Percentiles rank a stretch among this genome's conserved stretches.
These are phyloP conservation scores for Epirrita christyi DNA, from an alignment of 2,888 invertebrate species.

Conservation along the genomic window DNA sequence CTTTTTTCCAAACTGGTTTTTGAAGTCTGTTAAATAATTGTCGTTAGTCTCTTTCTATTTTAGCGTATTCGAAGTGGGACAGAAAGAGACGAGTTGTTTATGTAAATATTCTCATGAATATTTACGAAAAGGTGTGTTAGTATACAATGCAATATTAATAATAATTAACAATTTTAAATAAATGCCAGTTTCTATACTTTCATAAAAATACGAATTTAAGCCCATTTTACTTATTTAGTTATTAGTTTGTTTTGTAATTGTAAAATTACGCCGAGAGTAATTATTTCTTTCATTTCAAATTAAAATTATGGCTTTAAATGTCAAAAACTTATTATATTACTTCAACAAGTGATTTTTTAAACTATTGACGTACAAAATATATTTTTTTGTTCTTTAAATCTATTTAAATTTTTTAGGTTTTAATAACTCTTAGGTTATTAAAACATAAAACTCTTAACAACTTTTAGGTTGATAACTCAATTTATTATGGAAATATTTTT, in stretches of 20 bases:
- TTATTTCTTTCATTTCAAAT: constrained; percentile 2
- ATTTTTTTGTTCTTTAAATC: not conserved
- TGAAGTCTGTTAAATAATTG: not conserved
- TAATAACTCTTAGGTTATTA: too few species aligned
- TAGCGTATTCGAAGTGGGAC: not conserved
- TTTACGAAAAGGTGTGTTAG: not conserved
- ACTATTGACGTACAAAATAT: too few species aligned
- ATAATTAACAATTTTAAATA: not conserved
- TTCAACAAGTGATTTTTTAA: too few species aligned
- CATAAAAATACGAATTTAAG: constrained; percentile 28
- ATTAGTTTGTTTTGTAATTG: not conserved
- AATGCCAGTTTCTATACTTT: not conserved
- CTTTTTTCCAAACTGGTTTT: not conserved
- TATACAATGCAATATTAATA: constrained; percentile 14
- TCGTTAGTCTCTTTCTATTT: not conserved
- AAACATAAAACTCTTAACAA: too few species aligned
- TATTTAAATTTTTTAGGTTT: not conserved
- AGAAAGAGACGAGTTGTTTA: not conserved
- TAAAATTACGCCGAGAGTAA: constrained; percentile 13
- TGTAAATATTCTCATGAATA: not conserved
- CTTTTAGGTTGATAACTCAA: not conserved
- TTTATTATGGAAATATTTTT: not conserved
- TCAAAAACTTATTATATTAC: not conserved
- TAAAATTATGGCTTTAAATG: not conserved
- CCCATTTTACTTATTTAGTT: constrained; percentile 16